A percentile compares a stretch with the other conserved stretches of the same genome.
Conservation (phyloP, 2,113 vertebrate genomes). For the Phocoena sinus region DNA sequence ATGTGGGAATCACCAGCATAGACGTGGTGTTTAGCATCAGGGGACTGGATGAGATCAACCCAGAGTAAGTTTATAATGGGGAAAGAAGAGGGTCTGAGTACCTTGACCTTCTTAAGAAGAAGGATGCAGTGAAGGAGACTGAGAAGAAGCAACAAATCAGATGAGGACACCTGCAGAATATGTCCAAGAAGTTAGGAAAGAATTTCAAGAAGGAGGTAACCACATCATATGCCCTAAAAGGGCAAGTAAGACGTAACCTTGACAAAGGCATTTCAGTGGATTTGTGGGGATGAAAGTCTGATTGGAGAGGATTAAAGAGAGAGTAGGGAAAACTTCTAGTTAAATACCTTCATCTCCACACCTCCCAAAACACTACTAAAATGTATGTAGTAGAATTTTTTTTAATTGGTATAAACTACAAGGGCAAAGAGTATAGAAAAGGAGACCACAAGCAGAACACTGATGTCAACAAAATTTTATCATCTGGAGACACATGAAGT, state of each 20-base stretch:
- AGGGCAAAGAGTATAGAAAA: background rate
- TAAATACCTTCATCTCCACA: background rate
- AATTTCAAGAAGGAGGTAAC: background rate
- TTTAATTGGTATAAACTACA: slow-evolving; percentile 18
- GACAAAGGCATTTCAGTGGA: background rate
- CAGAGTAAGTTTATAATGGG: background rate
- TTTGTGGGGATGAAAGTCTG: background rate
- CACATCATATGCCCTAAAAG: background rate
- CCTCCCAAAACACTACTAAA: slow-evolving; percentile 36
- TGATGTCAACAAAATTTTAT: background rate
- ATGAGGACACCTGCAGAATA: background rate
- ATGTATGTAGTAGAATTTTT: background rate
- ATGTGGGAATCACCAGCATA: background rate
- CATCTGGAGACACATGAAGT: background rate
- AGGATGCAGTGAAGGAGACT: background rate
- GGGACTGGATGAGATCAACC: background rate
- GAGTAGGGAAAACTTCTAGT: background rate
- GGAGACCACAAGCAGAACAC: background rate
- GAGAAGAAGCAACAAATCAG: background rate
- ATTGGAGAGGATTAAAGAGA: slow-evolving; percentile 22
- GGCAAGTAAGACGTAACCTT: background rate
- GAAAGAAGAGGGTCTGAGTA: background rate
- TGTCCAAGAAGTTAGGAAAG: background rate
- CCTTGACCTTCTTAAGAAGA: background rate
- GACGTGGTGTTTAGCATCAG: background rate